Conservation (phyloP, 2,797 vertebrate genomes). For the Siniperca scherzeri region DNA sequence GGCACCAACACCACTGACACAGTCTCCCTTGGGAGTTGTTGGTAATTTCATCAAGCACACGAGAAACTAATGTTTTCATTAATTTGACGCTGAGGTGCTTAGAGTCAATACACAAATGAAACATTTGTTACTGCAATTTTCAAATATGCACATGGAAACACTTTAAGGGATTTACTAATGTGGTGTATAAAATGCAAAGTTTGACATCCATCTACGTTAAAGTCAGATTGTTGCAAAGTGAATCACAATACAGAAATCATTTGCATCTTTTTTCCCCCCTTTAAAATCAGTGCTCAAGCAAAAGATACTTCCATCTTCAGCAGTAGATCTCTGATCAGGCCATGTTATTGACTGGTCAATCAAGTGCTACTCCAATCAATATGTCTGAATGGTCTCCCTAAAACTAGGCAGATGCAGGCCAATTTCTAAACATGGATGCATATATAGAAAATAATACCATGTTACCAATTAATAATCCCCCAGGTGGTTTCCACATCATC, state of each 20-base stretch:
- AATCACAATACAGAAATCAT: background rate
- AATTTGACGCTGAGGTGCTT: background rate
- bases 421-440: background rate
- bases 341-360: constrained; percentile 2
- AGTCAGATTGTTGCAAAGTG: background rate
- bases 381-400: constrained; percentile 4
- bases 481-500: constrained; percentile 5
- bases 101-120: background rate
- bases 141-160: background rate
- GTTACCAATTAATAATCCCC: background rate
- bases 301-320: background rate
- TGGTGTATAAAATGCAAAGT: background rate
- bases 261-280: background rate
- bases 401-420: constrained; percentile 4
- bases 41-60: constrained; percentile 37
- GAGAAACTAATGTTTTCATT: constrained; percentile 20
- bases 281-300: background rate
- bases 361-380: constrained; percentile 44
- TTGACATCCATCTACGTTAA: background rate
- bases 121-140: background rate
- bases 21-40: constrained; percentile 23
- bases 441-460: background rate
- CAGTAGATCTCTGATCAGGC: background rate
- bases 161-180: background rate
- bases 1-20: constrained; percentile 39